phyloP scores from a whole-genome alignment of 2,888 invertebrate species.

The Zeuzera pyrina region DNA sequence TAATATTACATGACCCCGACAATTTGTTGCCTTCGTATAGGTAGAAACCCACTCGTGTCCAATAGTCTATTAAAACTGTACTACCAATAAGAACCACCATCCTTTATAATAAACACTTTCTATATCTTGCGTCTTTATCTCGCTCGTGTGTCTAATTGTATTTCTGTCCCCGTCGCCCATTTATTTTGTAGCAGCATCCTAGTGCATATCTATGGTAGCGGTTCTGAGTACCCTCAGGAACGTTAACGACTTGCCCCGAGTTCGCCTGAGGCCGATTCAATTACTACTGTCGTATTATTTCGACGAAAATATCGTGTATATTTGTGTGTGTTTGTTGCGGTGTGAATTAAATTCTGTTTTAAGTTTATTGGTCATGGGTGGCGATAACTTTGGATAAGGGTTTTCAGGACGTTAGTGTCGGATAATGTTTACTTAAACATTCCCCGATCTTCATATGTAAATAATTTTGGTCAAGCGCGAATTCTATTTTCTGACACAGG shows the following conservation, averaged over 20 bases:
- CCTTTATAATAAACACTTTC: constrained; percentile 71
- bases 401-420: constrained; percentile 12
- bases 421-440: too few relatives aligned
- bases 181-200: constrained; percentile 59
- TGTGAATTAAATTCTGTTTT: constrained; percentile 66
- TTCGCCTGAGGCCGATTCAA: constrained; percentile 71
- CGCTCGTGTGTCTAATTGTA: constrained; percentile 13
- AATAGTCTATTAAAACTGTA: constrained; percentile 54
- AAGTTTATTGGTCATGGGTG: constrained; percentile 57
- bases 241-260: constrained; percentile 66
- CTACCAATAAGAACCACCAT: constrained; percentile 68
- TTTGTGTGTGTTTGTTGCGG: constrained; percentile 56
- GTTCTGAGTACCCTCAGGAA: constrained; percentile 57
- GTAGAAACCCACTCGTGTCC: constrained; percentile 50
- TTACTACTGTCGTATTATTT: constrained; percentile 71
- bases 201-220: constrained; percentile 60
- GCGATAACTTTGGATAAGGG: constrained; percentile 51
- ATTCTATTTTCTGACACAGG: too few relatives aligned
- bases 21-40: constrained; percentile 45
- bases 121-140: constrained; percentile 32
- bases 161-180: constrained; percentile 32
- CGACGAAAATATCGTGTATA: constrained; percentile 69
- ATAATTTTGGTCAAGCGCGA: too few relatives aligned
- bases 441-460: too few relatives aligned
- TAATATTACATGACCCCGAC: constrained; percentile 24